These are phyloP conservation scores for Carcharodon carcharias DNA, from an alignment of 2,797 vertebrate genomes.

Conservation along the genomic window DNA sequence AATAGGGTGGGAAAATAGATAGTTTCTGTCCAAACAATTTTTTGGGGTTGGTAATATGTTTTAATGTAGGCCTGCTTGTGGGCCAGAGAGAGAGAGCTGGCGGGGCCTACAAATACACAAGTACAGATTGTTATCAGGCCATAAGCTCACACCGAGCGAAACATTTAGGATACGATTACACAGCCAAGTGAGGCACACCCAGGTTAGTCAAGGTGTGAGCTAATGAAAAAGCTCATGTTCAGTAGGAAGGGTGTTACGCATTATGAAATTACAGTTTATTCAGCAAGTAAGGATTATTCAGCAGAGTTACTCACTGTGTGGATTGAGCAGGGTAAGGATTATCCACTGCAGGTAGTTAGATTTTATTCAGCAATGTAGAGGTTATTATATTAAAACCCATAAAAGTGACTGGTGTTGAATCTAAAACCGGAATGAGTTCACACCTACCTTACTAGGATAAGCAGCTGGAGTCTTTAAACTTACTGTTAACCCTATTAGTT, in stretches of 20 bases:
- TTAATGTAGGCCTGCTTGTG: neutral
- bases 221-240: neutral
- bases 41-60: neutral
- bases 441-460: neutral
- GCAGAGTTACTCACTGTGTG: too few species aligned
- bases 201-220: neutral
- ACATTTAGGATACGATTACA: neutral
- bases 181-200: neutral
- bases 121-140: neutral
- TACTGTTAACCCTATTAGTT: neutral
- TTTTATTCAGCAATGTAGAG: neutral
- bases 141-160: neutral
- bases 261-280: neutral
- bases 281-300: neutral
- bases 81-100: neutral
- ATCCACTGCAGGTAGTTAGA: neutral
- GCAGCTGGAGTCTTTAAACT: constrained; percentile 6
- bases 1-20: neutral
- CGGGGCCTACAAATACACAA: too few species aligned
- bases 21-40: neutral
- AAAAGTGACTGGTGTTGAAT: neutral
- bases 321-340: neutral
- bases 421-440: neutral
- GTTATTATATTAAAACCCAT: neutral
- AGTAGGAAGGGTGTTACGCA: too few species aligned